Evolutionary conservation across 2,113 vertebrate genomes (phyloP).

Genomic region (Barnardius zonarius): DNA sequence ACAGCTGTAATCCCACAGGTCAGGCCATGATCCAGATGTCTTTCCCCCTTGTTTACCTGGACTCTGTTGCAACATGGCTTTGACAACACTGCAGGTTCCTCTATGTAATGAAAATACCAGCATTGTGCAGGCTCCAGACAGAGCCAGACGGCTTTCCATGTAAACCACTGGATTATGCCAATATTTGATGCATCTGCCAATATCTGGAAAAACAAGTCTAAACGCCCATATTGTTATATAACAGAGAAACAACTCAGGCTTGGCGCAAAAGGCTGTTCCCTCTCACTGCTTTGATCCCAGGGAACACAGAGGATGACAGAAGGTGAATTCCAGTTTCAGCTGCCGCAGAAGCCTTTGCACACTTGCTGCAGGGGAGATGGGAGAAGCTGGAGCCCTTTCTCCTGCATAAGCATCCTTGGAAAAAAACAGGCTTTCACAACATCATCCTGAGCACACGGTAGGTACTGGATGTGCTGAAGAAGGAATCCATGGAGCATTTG

Average conservation of each 20-base stretch:
- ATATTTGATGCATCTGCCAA: slow-evolving; percentile 53
- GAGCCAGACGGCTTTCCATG: slow-evolving; percentile 23
- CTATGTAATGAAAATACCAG: neutral
- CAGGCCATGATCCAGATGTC: neutral
- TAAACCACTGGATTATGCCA: slow-evolving; percentile 55
- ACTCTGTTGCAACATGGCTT: neutral
- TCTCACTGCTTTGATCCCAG: neutral
- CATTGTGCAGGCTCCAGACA: slow-evolving; percentile 37
- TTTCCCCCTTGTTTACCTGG: slow-evolving; percentile 22
- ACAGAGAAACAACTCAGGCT: neutral
- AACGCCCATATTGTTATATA: slow-evolving; percentile 43
- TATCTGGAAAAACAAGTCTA: slow-evolving; percentile 61
- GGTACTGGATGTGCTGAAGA: neutral
- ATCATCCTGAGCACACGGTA: neutral
- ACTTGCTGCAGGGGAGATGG: neutral
- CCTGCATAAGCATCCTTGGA: neutral
- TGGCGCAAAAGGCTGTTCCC: neutral
- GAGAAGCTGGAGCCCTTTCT: neutral
- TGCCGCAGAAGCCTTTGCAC: neutral
- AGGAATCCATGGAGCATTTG: neutral
- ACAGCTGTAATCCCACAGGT: neutral
- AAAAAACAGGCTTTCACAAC: neutral
- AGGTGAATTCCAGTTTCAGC: slow-evolving; percentile 1
- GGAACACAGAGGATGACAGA: neutral
- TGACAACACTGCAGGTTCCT: neutral